Base-by-base conservation (phyloP, 92 coral and sea anemone species). In the Meandrina meandrites region DNA sequence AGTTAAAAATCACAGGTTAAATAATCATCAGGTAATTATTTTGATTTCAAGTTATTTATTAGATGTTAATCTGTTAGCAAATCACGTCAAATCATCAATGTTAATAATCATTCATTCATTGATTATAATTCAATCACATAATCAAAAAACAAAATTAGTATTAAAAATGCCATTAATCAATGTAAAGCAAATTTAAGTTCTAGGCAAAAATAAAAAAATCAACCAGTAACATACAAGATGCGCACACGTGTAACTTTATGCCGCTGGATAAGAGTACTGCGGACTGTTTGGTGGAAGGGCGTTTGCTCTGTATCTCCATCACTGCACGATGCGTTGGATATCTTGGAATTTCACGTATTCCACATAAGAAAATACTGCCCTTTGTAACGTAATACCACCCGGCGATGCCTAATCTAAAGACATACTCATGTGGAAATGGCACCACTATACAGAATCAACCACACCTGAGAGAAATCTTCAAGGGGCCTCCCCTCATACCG, bases 81-180 rank as follows among this genome's bases (percentile, higher is more conserved):
- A 83, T 83, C 86, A 83, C 86, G 78, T 83, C 86, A 83, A 83
- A 71, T 83, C 79, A 83, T 19, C 79, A 83, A 47, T 70, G 86
- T 83, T 71, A 83, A 79, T 72, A 72, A 83, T 71, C 86, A 42
- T 15, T 81, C 58, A 64, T 37, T 81, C 28, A 67, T 27, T 81
- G 51, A 79, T 79, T 32, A 80, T 36, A 35, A 81, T 50, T 22
- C 32, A 68, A 78, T 53, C 18, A 24, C 8, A 51, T 9, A n/a
- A 17, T 28, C 14, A 12, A 48, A 54, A n/a, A 54, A 53, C n/a
- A 19, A 9, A 30, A 19, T n/a, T 11, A 75, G 19, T 8, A 17
- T 51, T 27, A 79, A 51, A 17, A 53, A 48, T 19, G 1, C 19
- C n/a, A 73, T 16, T 71, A n/a, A 35, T 34, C 40, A 71, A 16